These are phyloP conservation scores for Temnothorax nylanderi DNA, from an alignment of 1,140 invertebrate genomes.

Conservation along the genomic window DNA sequence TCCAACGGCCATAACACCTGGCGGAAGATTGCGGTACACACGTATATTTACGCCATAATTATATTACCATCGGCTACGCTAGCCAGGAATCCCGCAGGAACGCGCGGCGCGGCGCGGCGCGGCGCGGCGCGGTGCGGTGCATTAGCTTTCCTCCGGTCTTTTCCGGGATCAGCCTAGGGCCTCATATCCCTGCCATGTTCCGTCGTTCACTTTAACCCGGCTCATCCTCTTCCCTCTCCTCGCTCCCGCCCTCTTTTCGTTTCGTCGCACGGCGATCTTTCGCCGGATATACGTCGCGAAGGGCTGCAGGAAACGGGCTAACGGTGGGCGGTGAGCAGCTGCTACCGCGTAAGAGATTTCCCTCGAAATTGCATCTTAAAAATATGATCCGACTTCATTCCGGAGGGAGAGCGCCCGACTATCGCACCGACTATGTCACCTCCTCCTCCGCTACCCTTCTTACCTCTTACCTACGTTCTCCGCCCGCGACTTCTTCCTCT, in stretches of 20 bases:
- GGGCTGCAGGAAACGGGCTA: slow-evolving; percentile 59
- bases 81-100: slow-evolving; percentile 28
- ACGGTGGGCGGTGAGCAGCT: slow-evolving; percentile 70
- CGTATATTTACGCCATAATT: slow-evolving; percentile 27
- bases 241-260: slow-evolving; percentile 41
- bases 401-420: slow-evolving; percentile 38
- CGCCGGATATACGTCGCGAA: slow-evolving; percentile 62
- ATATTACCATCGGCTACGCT: slow-evolving; percentile 48
- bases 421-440: slow-evolving; percentile 43
- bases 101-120: neutral
- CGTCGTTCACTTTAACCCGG: slow-evolving; percentile 61
- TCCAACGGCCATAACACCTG: slow-evolving; percentile 31
- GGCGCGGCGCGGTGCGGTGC: neutral
- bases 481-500: neutral
- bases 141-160: slow-evolving; percentile 45
- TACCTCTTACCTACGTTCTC: neutral
- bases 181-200: slow-evolving; percentile 22
- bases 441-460: neutral
- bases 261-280: slow-evolving; percentile 55
- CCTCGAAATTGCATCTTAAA: slow-evolving; percentile 83
- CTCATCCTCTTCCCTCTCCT: neutral
- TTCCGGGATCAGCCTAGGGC: neutral
- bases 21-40: slow-evolving; percentile 26
- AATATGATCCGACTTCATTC: slow-evolving; percentile 82
- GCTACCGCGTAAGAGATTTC: slow-evolving; percentile 79